Evolutionary conservation across 2,888 invertebrate genomes (phyloP).

Genomic region (Phytoseiulus persimilis): DNA sequence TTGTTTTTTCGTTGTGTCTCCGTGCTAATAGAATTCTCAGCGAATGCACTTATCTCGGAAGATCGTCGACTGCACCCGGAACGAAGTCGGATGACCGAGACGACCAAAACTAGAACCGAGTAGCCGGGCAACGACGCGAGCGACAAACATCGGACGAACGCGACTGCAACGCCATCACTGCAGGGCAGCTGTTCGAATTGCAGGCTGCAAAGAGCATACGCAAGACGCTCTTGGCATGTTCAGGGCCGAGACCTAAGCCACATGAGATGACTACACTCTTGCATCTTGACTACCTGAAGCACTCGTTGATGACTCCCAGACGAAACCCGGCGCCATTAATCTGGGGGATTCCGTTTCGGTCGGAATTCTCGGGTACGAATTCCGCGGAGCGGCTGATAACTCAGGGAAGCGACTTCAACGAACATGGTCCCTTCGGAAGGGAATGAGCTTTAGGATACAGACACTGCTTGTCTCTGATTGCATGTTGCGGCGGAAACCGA

Average conservation of each 20-base stretch:
- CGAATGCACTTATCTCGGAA: not conserved
- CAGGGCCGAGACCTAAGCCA: no score
- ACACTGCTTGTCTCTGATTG: not conserved
- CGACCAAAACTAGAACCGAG: not conserved
- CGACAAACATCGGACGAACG: not conserved
- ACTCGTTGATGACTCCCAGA: no score
- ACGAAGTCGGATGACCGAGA: not conserved
- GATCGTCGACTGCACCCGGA: not conserved
- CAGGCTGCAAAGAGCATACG: no score
- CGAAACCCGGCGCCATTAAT: not conserved
- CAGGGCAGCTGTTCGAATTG: not conserved
- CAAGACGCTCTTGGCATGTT: no score
- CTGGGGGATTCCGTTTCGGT: not conserved
- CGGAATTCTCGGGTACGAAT: not conserved
- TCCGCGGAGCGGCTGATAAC: not conserved
- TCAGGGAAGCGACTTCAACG: not conserved
- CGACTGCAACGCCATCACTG: not conserved
- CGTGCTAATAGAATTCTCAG: not conserved
- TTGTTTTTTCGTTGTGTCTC: not conserved
- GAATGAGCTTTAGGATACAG: not conserved
- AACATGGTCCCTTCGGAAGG: not conserved
- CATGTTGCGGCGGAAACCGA: not conserved
- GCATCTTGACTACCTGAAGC: no score
- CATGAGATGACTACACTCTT: no score
- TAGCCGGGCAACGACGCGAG: not conserved